These are phyloP conservation scores for Hestina assimilis DNA, from an alignment of 1,140 invertebrate species.

Conservation along the genomic window DNA sequence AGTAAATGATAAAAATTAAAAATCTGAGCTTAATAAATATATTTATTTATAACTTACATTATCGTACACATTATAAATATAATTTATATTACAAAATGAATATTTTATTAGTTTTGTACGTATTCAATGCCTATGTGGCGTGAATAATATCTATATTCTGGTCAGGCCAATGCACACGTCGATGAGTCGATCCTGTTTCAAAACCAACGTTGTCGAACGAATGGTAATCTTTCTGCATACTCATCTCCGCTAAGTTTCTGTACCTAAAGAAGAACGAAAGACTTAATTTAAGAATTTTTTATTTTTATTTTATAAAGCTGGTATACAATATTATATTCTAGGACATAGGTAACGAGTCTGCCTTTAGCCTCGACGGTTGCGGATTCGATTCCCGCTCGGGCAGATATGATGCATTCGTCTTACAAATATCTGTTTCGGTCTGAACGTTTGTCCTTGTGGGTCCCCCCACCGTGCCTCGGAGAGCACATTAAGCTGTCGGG, in stretches of 20 bases:
- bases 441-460: no score
- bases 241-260: conserved; percentile 69
- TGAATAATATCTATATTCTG: conserved; percentile 70
- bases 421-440: no score
- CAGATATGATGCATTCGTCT: no score
- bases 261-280: conserved; percentile 45
- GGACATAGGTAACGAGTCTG: no score
- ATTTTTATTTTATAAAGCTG: no score
- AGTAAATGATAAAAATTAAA: no score
- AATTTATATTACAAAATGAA: neutral
- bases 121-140: conserved; percentile 25
- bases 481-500: no score
- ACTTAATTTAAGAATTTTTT: no score
- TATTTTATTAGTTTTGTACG: neutral
- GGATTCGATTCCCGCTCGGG: no score
- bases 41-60: neutral
- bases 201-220: conserved; percentile 77
- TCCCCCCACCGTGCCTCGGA: no score
- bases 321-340: no score
- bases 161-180: conserved; percentile 75
- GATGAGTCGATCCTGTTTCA: conserved; percentile 62
- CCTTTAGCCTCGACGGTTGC: no score
- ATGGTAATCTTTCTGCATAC: conserved; percentile 73
- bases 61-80: neutral
- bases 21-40: neutral